Evolutionary conservation across 2,113 vertebrate genomes (phyloP), one percentile per base, ranked within the genome.

Genomic region (Phyllopteryx taeniolatus): DNA sequence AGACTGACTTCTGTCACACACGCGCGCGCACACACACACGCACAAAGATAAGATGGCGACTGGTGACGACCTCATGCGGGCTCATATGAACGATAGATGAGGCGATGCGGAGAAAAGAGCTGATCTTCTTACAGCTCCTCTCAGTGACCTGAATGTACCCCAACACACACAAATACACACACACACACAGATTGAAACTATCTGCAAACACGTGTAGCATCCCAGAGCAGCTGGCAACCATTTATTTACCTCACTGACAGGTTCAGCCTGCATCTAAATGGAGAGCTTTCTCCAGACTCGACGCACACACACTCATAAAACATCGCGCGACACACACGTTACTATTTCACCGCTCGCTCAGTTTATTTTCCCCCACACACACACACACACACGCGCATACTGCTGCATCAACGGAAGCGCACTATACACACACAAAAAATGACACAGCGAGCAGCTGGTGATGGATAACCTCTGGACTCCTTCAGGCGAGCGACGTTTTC

Each of bases 71-170:
- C 80, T 81, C 64, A 68, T 63, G 71, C 59, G 59, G 74, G 81
- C 84, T 91, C 85, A 84, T 79, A 77, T 86, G 83, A 81, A 88
- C 84, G 83, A 91, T 89, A 88, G 79, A 91, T 87, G 90, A 89
- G 85, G 86, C 84, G 85, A 86, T 72, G 75, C 57, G 73, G 77
- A 85, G 78, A 75, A 61, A 82, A 70, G 73, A 12, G 19, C 76
- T 86, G 87, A 90, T 87, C 85, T 87, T 54, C 76, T 84, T 80
- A 84, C 82, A 85, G 77, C 72, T 73, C 69, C 76, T 71, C 68
- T 73, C 31, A 73, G 65, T 85, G 86, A 83, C 86, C 89, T 82
- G 82, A 87, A 77, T 79, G 77, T 35, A 84, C 80, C 70, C 75
- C 31, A 53, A 17, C 60, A 53, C 10, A 31, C 63, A 22, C 60